phyloP scores from a whole-genome alignment of 37 sponge, comb jelly and placozoan species.

The Beroe forskalii region DNA sequence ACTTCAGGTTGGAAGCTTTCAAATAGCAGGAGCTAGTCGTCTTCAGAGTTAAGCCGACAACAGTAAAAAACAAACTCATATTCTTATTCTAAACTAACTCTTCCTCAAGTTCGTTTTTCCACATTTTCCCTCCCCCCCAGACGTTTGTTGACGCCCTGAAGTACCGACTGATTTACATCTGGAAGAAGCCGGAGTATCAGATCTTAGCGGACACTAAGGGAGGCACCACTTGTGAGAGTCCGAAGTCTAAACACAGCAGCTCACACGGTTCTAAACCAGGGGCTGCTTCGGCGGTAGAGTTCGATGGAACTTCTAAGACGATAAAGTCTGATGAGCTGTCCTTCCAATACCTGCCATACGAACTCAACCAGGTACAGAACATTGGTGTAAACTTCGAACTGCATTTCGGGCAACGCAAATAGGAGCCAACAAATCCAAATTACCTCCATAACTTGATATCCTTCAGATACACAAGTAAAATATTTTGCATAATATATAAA shows the following conservation, averaged over 20 bases:
- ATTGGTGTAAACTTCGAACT: too few relatives aligned
- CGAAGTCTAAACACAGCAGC: conserved; percentile 5
- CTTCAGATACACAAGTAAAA: too few relatives aligned
- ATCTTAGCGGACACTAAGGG: neutral
- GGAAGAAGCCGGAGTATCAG: conserved; percentile 59
- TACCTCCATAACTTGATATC: too few relatives aligned
- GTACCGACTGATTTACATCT: conserved; percentile 58
- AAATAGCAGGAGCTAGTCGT: neutral
- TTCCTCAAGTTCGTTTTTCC: too few relatives aligned
- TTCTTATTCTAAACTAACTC: too few relatives aligned
- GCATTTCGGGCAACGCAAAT: too few relatives aligned
- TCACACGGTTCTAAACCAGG: neutral
- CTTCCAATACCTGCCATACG: conserved; percentile 38
- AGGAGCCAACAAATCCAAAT: too few relatives aligned
- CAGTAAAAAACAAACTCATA: too few relatives aligned
- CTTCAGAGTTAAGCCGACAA: too few relatives aligned
- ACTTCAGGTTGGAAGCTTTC: neutral
- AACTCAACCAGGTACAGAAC: too few relatives aligned
- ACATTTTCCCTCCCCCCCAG: neutral
- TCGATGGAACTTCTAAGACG: neutral
- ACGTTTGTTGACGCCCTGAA: conserved; percentile 35
- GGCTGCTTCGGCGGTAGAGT: conserved; percentile 1
- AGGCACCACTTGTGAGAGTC: neutral
- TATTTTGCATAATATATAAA: too few relatives aligned
- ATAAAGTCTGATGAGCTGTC: conserved; percentile 33